A percentile compares a stretch with the other conserved stretches of the same genome.
Evolutionary conservation across 2,888 invertebrate species (phyloP).

Genomic region (Hemicrepidius hirtus): DNA sequence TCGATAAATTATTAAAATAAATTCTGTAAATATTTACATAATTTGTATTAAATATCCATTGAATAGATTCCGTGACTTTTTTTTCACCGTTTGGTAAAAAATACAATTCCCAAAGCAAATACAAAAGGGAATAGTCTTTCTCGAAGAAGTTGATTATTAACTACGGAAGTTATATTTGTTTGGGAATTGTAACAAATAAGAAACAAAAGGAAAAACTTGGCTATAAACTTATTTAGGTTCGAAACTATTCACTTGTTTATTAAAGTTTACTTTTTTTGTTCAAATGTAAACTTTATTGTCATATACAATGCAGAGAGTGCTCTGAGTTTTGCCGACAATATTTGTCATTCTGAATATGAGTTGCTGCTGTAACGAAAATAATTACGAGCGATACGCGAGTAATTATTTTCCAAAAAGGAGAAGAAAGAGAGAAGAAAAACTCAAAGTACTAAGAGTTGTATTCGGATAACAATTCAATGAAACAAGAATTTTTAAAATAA

Average conservation of each 20-base stretch:
- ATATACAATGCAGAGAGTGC: no score
- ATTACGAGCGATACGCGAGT: no score
- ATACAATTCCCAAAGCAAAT: not conserved
- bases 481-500: no score
- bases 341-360: no score
- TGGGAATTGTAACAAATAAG: not conserved
- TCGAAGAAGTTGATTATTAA: constrained; percentile 15
- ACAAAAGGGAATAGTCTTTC: not conserved
- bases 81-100: not conserved
- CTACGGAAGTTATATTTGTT: constrained; percentile 20
- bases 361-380: no score
- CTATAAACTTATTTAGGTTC: not conserved
- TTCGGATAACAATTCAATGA: no score
- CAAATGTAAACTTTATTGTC: no score
- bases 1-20: not conserved
- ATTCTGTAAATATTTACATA: not conserved
- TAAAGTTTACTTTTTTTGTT: no score
- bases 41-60: not conserved
- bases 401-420: no score
- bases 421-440: no score
- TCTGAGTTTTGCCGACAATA: no score
- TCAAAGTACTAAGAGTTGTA: no score
- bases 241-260: not conserved
- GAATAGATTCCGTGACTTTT: not conserved
- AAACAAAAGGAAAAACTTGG: constrained; percentile 1